These are phyloP conservation scores for Physella acuta DNA, from an alignment of 1,140 invertebrate species.

Conservation along the genomic window DNA sequence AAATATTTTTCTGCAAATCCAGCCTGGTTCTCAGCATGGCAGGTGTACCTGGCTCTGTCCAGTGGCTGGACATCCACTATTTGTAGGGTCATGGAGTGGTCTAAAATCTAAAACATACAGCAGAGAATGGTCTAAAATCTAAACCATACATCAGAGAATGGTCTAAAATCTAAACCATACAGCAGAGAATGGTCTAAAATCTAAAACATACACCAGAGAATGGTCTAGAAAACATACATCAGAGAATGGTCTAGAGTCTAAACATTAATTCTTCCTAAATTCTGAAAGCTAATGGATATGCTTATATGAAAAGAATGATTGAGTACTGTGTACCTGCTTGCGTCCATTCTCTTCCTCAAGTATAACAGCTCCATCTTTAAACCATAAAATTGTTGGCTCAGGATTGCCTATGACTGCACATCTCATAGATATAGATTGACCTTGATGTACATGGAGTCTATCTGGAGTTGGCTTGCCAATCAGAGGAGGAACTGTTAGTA, in stretches of 20 bases:
- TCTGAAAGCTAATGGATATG: too few species aligned
- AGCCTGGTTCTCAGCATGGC: conserved; percentile 63
- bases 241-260: too few species aligned
- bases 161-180: conserved; percentile 21
- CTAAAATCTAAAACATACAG: conserved; percentile 17
- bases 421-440: conserved; percentile 43
- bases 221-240: conserved; percentile 24
- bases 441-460: conserved; percentile 67
- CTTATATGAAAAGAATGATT: too few species aligned
- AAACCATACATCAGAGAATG: conserved; percentile 34
- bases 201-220: too few species aligned
- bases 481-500: conserved; percentile 41
- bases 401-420: conserved; percentile 63
- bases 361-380: conserved; percentile 43
- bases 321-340: conserved; percentile 13
- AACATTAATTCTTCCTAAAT: too few species aligned
- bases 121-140: too few species aligned
- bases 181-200: too few species aligned
- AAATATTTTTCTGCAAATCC: conserved; percentile 59
- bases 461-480: conserved; percentile 31
- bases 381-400: conserved; percentile 50
- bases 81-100: conserved; percentile 40
- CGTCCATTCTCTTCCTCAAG: conserved; percentile 27
- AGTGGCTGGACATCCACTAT: conserved; percentile 34
- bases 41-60: conserved; percentile 59